Conservation (phyloP, 2,797 vertebrate genomes). For the Philypnodon macrostomus region DNA sequence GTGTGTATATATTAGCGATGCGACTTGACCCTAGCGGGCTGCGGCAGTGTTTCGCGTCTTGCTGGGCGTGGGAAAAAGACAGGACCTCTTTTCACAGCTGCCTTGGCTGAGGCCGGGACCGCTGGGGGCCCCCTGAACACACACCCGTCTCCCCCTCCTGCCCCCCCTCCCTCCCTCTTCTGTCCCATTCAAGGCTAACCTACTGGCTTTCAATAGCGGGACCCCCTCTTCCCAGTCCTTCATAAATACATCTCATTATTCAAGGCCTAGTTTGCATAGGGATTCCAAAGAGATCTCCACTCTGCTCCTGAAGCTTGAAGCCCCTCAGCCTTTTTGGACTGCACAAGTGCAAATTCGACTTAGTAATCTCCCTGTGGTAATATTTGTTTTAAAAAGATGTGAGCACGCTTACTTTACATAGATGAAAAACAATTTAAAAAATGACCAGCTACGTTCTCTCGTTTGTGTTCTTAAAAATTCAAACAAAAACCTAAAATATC, state of each 20-base stretch:
- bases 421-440: conserved; percentile 7
- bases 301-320: conserved; percentile 66
- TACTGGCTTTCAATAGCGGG: conserved; percentile 75
- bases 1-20: conserved; percentile 84
- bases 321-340: conserved; percentile 67
- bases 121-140: conserved; percentile 75
- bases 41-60: conserved; percentile 81
- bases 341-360: conserved; percentile 70
- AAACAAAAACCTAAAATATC: conserved; percentile 9
- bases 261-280: conserved; percentile 80
- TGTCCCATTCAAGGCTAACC: conserved; percentile 75
- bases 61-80: conserved; percentile 93
- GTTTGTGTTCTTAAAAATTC: conserved; percentile 1
- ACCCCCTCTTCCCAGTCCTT: conserved; percentile 71
- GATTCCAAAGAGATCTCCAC: conserved; percentile 78
- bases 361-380: conserved; percentile 71
- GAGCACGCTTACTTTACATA: conserved; percentile 35
- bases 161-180: conserved; percentile 43
- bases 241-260: conserved; percentile 91
- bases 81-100: conserved; percentile 91
- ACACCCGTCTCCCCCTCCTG: conserved; percentile 43
- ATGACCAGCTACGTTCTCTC: neutral
- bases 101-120: conserved; percentile 79
- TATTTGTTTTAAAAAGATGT: conserved; percentile 68
- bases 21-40: conserved; percentile 86